Base-by-base conservation (phyloP, 53 echinoderm and acorn worm species). In the Holothuria scabra region DNA sequence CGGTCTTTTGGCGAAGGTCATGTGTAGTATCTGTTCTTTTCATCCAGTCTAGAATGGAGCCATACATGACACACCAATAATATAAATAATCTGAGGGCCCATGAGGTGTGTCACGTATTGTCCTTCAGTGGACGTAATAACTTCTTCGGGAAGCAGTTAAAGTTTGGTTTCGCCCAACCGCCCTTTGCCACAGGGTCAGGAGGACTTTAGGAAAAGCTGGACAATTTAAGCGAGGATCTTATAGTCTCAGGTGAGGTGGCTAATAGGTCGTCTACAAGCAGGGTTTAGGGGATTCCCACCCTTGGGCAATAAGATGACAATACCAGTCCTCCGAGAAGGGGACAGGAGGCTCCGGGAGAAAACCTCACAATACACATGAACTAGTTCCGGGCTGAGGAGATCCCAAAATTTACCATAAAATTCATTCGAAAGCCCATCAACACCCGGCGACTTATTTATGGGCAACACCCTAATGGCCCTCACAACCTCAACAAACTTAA, bases 191-290 rank as follows among this genome's bases (percentile, higher is more conserved):
- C n/a, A n/a, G n/a, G n/a, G n/a, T n/a, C n/a, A n/a, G n/a, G n/a
- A n/a, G n/a, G n/a, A n/a, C n/a, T n/a, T n/a, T n/a, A n/a, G n/a
- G n/a, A n/a, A n/a, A n/a, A n/a, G n/a, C n/a, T n/a, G n/a, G n/a
- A n/a, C n/a, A n/a, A n/a, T n/a, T n/a, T n/a, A n/a, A 8, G 91
- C 31, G 25, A 88, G 46, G 10, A 92, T 93, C 64, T 90, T 93
- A 30, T 93, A 90, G 68, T 93, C 90, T 14, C 74, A 76, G 1
- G 56, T 84, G 19, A 92, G 52, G n/a, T 89, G 67, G 64, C 86
- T 83, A 12, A 91, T 83, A 1, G 86, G 86, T 16, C 93, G 70
- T 30, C 93, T 56, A 46, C 84, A 87, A 0, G 80, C 81, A 5
- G 88, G 89, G 18, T 87, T 85, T 1, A 83, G 46, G 16, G 59